A percentile compares a stretch with the other conserved stretches of the same genome.
Conservation (phyloP, 1,140 invertebrate species). For the Tenebrio molitor region DNA sequence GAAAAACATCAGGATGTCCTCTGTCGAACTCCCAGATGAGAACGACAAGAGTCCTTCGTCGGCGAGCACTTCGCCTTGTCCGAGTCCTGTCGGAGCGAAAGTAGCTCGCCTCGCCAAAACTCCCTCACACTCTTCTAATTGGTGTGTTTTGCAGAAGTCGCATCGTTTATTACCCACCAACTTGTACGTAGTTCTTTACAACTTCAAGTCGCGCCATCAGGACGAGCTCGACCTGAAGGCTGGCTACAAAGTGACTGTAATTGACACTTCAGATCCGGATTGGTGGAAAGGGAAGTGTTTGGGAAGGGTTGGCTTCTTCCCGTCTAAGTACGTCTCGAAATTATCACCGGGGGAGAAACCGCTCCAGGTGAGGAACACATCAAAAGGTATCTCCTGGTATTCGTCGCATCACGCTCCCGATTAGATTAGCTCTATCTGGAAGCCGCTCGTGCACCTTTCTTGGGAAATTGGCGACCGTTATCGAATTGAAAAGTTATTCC, state of each 20-base stretch:
- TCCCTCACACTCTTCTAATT: slow-evolving; percentile 27
- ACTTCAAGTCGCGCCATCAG: slow-evolving; percentile 92
- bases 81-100: slow-evolving; percentile 79
- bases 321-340: slow-evolving; percentile 93
- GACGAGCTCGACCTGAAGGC: slow-evolving; percentile 96
- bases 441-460: background rate
- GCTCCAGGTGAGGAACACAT: slow-evolving; percentile 81
- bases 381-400: slow-evolving; percentile 7
- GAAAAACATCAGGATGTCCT: slow-evolving; percentile 89
- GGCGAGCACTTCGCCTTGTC: slow-evolving; percentile 92
- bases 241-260: slow-evolving; percentile 95
- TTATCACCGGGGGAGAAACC: slow-evolving; percentile 90
- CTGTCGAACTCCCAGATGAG: slow-evolving; percentile 91
- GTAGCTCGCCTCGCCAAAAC: slow-evolving; percentile 43
- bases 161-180: slow-evolving; percentile 90
- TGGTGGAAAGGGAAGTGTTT: slow-evolving; percentile 98
- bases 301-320: slow-evolving; percentile 93
- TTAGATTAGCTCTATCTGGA: slow-evolving; percentile 18
- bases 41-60: slow-evolving; percentile 93
- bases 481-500: slow-evolving; percentile 30
- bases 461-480: slow-evolving; percentile 12
- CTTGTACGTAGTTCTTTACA: slow-evolving; percentile 94
- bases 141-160: slow-evolving; percentile 75
- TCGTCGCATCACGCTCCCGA: background rate
- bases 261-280: slow-evolving; percentile 93